Conservation (phyloP, 2,113 vertebrate genomes). For the Elgaria multicarinata region DNA sequence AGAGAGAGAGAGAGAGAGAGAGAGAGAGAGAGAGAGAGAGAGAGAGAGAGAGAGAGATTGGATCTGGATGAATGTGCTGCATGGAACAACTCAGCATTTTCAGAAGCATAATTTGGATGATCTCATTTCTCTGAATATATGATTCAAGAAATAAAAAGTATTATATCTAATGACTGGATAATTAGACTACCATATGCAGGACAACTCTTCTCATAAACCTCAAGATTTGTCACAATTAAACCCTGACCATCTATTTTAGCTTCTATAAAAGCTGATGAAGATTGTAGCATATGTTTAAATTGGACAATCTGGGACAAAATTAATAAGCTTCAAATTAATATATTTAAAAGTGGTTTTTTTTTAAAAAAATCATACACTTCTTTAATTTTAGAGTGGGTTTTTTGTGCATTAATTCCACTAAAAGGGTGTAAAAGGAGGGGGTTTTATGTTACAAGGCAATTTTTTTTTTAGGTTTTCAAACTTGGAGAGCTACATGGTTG, state of each 20-base stretch:
- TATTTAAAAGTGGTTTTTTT: background rate
- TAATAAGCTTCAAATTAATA: slow-evolving; percentile 54
- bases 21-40: no score
- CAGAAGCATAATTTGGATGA: background rate
- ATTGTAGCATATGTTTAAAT: slow-evolving; percentile 46
- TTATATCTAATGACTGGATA: slow-evolving; percentile 28
- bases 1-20: no score
- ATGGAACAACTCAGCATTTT: background rate
- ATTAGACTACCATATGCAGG: slow-evolving; percentile 5
- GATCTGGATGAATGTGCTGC: background rate
- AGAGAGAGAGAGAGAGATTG: no score
- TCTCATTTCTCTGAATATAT: background rate
- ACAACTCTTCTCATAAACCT: slow-evolving; percentile 45
- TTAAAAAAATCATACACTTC: slow-evolving; percentile 9
- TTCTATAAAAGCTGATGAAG: slow-evolving; percentile 35
- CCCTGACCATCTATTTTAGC: slow-evolving; percentile 33
- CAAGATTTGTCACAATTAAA: slow-evolving; percentile 50
- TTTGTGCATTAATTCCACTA: slow-evolving; percentile 41
- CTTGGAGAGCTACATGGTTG: slow-evolving; percentile 19
- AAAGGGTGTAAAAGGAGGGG: slow-evolving; percentile 36
- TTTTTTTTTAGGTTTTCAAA: slow-evolving; percentile 42
- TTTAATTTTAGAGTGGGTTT: slow-evolving; percentile 34
- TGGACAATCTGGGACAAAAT: slow-evolving; percentile 50
- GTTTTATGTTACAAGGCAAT: slow-evolving; percentile 40
- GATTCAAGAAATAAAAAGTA: slow-evolving; percentile 16